Percentiles rank a stretch among this genome's conserved stretches.
Evolutionary conservation across 2,888 invertebrate genomes (phyloP).

Genomic region (Cheilosia grossa): DNA sequence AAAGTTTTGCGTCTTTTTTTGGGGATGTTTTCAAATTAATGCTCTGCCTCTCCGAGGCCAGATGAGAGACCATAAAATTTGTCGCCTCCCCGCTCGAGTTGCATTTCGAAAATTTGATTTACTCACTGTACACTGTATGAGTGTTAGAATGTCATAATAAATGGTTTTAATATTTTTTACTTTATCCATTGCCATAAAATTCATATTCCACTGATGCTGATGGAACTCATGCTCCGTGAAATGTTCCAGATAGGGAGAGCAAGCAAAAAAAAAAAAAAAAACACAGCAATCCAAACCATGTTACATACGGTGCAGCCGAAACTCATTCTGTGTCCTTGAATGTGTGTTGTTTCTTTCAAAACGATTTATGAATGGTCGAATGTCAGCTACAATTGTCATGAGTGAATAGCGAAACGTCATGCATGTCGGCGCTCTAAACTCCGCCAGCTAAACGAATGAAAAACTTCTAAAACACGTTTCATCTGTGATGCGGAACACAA

Average conservation of each 20-base stretch:
- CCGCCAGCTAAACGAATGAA: slow-evolving; percentile 26
- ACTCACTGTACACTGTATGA: slow-evolving; percentile 43
- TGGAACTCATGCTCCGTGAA: slow-evolving; percentile 61
- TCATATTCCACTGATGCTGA: slow-evolving; percentile 50
- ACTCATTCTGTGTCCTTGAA: slow-evolving; percentile 54
- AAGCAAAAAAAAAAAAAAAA: slow-evolving; percentile 17
- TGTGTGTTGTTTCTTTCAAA: slow-evolving; percentile 51
- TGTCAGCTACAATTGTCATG: slow-evolving; percentile 71
- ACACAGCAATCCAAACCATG: not conserved
- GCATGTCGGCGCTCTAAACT: slow-evolving; percentile 44
- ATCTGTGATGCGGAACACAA: slow-evolving; percentile 58
- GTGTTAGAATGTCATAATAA: slow-evolving; percentile 68
- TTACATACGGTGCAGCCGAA: not conserved
- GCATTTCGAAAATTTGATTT: slow-evolving; percentile 61
- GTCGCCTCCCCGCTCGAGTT: slow-evolving; percentile 17
- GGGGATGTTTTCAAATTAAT: slow-evolving; percentile 34
- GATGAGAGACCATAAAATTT: slow-evolving; percentile 48
- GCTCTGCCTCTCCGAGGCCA: slow-evolving; percentile 11
- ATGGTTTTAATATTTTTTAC: slow-evolving; percentile 62
- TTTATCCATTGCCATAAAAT: slow-evolving; percentile 17
- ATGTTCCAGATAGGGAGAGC: slow-evolving; percentile 5
- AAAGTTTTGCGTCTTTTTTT: slow-evolving; percentile 52
- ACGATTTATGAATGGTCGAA: slow-evolving; percentile 69
- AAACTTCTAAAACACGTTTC: slow-evolving; percentile 68
- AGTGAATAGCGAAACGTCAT: slow-evolving; percentile 46